phyloP scores from a whole-genome alignment of 2,888 invertebrate genomes.

The Coronaproctus castanopsis region DNA sequence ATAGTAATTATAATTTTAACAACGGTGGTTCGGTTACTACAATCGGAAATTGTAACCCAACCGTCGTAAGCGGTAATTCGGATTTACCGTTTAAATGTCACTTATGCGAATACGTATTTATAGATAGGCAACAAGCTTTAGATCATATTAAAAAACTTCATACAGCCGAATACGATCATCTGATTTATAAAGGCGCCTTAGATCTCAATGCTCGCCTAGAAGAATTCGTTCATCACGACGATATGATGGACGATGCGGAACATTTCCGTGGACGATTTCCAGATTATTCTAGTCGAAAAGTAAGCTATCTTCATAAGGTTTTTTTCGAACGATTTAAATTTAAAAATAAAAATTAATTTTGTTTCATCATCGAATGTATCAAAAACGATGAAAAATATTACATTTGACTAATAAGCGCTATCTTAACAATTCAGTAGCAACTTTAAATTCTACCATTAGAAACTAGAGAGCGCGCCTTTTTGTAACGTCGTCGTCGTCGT shows the following conservation, averaged over 20 bases:
- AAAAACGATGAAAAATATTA: no score
- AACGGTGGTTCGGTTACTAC: background rate
- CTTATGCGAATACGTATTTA: slow-evolving; percentile 70
- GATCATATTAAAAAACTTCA: slow-evolving; percentile 61
- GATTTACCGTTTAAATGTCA: slow-evolving; percentile 79
- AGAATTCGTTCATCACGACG: slow-evolving; percentile 26
- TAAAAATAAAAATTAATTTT: no score
- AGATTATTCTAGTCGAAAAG: slow-evolving; percentile 70
- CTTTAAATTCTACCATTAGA: no score
- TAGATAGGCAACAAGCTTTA: slow-evolving; percentile 55
- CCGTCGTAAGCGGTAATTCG: slow-evolving; percentile 25
- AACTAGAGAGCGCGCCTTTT: no score
- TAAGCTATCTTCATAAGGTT: slow-evolving; percentile 25
- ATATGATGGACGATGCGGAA: slow-evolving; percentile 25
- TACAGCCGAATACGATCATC: slow-evolving; percentile 51
- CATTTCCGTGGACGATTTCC: slow-evolving; percentile 60
- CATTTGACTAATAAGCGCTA: no score
- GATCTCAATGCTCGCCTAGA: slow-evolving; percentile 36
- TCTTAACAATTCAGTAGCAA: no score
- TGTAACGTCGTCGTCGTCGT: no score
- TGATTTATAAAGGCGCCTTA: slow-evolving; percentile 62
- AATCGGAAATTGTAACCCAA: background rate
- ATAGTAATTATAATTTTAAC: background rate
- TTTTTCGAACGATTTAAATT: no score
- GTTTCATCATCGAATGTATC: no score